These are phyloP conservation scores for Tetrao urogallus DNA, from an alignment of 2,113 vertebrate species.

Conservation along the genomic window DNA sequence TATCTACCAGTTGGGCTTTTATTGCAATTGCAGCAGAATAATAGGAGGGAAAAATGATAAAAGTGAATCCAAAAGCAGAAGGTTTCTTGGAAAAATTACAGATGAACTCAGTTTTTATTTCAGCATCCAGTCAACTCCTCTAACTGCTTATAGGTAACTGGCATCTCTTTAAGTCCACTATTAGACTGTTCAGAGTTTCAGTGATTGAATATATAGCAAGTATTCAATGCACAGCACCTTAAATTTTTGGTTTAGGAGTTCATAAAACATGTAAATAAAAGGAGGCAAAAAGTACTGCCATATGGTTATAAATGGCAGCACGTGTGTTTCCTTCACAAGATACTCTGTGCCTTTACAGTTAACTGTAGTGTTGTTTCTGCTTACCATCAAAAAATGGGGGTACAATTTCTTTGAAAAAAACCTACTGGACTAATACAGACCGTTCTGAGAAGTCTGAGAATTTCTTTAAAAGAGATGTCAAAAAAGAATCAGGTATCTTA, in stretches of 20 bases:
- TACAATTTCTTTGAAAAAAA: background rate
- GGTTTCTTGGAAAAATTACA: background rate
- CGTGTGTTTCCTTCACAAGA: background rate
- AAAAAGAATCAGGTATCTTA: background rate
- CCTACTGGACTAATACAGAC: background rate
- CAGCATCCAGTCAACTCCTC: background rate
- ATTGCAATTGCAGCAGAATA: background rate
- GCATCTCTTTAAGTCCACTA: background rate
- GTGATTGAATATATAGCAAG: background rate
- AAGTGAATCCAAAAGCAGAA: background rate
- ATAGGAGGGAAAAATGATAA: background rate
- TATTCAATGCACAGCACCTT: background rate
- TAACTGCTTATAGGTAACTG: background rate
- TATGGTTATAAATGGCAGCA: background rate
- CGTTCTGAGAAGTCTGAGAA: background rate
- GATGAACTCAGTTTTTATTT: background rate
- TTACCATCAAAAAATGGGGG: background rate
- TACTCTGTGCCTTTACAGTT: background rate
- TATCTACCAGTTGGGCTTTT: background rate
- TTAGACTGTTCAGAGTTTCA: background rate
- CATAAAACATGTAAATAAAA: background rate
- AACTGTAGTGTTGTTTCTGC: background rate
- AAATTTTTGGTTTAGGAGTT: background rate
- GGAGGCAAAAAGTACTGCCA: accelerated
- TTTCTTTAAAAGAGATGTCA: background rate